Conservation (phyloP, 2,797 vertebrate species). For the Tapirus indicus region DNA sequence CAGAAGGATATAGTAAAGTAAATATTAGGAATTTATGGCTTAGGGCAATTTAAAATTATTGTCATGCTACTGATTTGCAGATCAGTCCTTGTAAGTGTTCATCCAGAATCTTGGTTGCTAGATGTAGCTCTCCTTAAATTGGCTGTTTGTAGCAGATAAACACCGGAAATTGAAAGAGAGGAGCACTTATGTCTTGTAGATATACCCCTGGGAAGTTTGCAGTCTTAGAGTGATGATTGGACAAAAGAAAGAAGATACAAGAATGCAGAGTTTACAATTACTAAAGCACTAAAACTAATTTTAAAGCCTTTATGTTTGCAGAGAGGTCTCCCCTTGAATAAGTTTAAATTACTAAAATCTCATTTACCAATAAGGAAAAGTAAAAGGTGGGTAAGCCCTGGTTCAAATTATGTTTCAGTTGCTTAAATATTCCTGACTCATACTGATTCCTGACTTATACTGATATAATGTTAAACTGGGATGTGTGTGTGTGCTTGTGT, state of each 20-base stretch:
- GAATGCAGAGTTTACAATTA: conserved; percentile 49
- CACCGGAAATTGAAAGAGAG: conserved; percentile 57
- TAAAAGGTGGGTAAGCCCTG: not conserved
- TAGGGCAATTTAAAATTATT: conserved; percentile 67
- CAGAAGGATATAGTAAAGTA: not conserved
- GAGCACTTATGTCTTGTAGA: not conserved
- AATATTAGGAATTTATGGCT: conserved; percentile 3
- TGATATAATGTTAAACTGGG: not conserved
- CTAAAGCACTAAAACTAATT: conserved; percentile 50
- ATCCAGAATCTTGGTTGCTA: not conserved
- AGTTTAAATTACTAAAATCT: conserved; percentile 68
- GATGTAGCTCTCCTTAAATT: conserved; percentile 54
- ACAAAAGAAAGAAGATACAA: conserved; percentile 34
- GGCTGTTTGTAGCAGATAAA: conserved; percentile 70
- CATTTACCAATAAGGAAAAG: conserved; percentile 57
- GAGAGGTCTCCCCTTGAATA: conserved; percentile 53
- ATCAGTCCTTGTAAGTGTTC: conserved; percentile 65
- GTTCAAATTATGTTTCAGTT: not conserved
- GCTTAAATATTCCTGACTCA: not conserved
- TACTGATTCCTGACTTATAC: not conserved
- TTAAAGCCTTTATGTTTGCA: conserved; percentile 54
- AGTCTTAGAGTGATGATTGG: not conserved
- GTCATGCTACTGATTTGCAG: conserved; percentile 45
- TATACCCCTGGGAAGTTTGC: conserved; percentile 14
- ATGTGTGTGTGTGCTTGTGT: not conserved